These are phyloP conservation scores for Prionace glauca DNA, from an alignment of 2,797 vertebrate genomes.

Conservation along the genomic window DNA sequence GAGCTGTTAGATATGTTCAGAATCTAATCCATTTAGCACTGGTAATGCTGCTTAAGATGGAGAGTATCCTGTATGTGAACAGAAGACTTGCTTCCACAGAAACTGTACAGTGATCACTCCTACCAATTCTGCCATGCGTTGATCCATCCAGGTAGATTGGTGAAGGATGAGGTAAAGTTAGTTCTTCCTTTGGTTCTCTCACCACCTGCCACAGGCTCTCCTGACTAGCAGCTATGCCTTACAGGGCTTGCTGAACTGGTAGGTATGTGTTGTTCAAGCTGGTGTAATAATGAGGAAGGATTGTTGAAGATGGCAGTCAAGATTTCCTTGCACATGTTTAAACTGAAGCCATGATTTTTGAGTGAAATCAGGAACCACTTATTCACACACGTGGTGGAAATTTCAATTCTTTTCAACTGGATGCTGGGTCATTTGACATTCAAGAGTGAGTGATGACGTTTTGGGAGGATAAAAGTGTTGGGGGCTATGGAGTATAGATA, in stretches of 20 bases:
- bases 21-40: neutral
- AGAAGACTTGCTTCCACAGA: neutral
- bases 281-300: no score
- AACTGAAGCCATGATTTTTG: no score
- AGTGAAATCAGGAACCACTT: neutral
- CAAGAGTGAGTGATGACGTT: neutral
- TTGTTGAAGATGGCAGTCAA: neutral
- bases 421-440: neutral
- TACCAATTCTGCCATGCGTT: neutral
- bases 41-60: neutral
- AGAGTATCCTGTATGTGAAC: neutral
- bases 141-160: neutral
- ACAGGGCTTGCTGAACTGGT: neutral
- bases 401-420: neutral
- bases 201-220: neutral
- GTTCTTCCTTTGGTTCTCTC: neutral
- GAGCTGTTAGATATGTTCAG: no score
- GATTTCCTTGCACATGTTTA: no score
- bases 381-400: neutral
- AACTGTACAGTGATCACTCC: neutral
- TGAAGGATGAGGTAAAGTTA: neutral
- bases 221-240: neutral
- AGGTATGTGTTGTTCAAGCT: neutral
- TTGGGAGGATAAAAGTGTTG: neutral
- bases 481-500: neutral